Evolutionary conservation across 1,140 invertebrate species (phyloP), one percentile per base, ranked within the genome.

Genomic region (Ceratosolen fusciceps): DNA sequence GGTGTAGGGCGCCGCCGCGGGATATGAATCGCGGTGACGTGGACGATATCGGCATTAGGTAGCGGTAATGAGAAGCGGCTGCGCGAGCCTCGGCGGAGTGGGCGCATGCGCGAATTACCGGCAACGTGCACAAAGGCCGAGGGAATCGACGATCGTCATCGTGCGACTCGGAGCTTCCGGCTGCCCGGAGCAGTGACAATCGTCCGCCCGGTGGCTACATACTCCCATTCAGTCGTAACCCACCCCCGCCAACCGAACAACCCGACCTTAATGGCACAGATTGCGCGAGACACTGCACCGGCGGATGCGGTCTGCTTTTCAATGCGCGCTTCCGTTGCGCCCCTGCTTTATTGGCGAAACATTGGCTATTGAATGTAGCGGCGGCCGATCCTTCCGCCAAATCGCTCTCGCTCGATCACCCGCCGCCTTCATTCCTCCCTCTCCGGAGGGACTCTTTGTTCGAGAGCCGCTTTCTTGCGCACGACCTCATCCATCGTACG

Each of bases 221-320:
- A 80, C 72, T 49, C 49, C 43, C 79, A 75, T 80, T 80, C 49
- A 80, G 77, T 77, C 79, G 65, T 81, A n/a, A n/a, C 58, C 78
- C 79, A 73, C 79, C 39, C 68, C 47, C 62, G 60, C 58, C 60
- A 19, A n/a, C n/a, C n/a, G n/a, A n/a, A n/a, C n/a, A n/a, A n/a
- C n/a, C n/a, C n/a, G n/a, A n/a, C 37, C 10, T 52, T 37, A 58
- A 74, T 60, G 56, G 16, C 56, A 3, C 24, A 8, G 26, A 47
- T 0, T 47, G 21, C 1, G 10, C 43, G 70, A 77, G 52, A 78
- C 60, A 79, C 77, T 74, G 71, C 77, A 73, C 56, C 76, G 34
- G 37, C 75, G 47, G 37, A 52, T n/a, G 31, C 74, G 52, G 52
- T 65, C 14, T 56, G 37, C 75, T 74, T 80, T 37, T 26, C 72